Percentiles rank a stretch among this genome's conserved stretches.
These are phyloP conservation scores for Varecia variegata DNA, from an alignment of 2,797 vertebrate species.

Conservation along the genomic window DNA sequence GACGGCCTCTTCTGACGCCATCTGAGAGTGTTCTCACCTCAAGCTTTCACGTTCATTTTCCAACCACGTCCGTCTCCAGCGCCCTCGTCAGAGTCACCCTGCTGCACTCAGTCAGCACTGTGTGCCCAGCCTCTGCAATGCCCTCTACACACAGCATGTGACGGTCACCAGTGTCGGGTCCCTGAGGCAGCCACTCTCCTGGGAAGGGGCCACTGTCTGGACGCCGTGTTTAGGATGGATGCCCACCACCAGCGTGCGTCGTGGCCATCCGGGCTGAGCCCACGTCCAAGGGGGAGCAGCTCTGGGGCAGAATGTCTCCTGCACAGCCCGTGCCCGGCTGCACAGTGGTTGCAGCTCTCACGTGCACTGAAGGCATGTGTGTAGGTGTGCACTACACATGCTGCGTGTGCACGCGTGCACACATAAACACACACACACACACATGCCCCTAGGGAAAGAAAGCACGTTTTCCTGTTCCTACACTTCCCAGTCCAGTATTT, in stretches of 20 bases:
- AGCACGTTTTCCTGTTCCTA: not conserved
- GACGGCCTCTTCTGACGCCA: not conserved
- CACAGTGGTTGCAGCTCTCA: not conserved
- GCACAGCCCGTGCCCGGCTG: not conserved
- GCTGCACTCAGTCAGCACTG: not conserved
- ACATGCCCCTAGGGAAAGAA: not conserved
- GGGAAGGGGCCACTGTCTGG: not conserved
- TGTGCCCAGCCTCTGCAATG: not conserved
- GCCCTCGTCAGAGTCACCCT: not conserved
- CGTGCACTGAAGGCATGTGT: not conserved
- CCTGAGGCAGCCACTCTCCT: not conserved
- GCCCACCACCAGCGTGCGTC: fast-evolving
- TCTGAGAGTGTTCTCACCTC: not conserved
- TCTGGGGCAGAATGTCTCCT: not conserved
- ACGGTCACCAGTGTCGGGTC: not conserved
- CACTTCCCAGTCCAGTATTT: not conserved
- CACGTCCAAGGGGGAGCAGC: not conserved
- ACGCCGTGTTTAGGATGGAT: not conserved
- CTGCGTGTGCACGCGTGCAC: no score
- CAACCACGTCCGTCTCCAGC: not conserved
- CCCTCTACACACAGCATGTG: not conserved
- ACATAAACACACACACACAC: no score
- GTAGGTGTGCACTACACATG: not conserved
- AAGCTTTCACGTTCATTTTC: not conserved
- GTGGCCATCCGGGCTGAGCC: not conserved